Evolutionary conservation across 2,113 vertebrate species (phyloP), one percentile per base, ranked within the genome.

Genomic region (Rhynchomys soricoides): DNA sequence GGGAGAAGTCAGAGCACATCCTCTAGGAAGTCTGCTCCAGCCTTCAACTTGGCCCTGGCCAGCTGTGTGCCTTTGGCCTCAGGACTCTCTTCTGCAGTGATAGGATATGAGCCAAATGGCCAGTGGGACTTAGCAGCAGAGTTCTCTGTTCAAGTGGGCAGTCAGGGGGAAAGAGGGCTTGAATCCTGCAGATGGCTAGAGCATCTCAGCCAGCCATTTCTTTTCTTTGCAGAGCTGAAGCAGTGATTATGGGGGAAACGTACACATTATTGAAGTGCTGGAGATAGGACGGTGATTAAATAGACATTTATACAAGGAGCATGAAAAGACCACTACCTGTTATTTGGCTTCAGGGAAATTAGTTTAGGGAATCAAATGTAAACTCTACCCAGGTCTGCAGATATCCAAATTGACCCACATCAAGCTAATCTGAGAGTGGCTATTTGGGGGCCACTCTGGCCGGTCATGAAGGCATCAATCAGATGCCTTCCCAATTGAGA

Each of bases 271-370:
- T 96, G 90, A 96, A 95, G 96, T 95, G 82, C 94, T 90, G 64
- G 82, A 89, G 96, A 92, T 82, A 91, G 86, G 71, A 79, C 4
- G 78, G 96, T 95, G 92, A 98, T 97, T 97, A 95, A 96, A 97
- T 62, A 95, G 96, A 95, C 96, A 95, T 97, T 97, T 97, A 95
- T 89, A 81, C 90, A 62, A 95, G 95, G 86, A 90, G 94, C 95
- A 75, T 95, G 86, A 93, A 93, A 96, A 95, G 96, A 95, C 89
- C 89, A 96, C 91, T 64, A 40, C 88, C 48, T n/a, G 86, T 94
- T 94, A 96, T 96, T 79, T 95, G 93, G 97, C 97, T 95, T 97
- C 7, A 17, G 95, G 97, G 97, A 97, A 96, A 98, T 97, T 89
- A 96, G 96, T 95, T 94, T 92, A 96, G 95, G 55, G 94, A 97